Conservation (phyloP, 2,797 vertebrate genomes). For the Centropyge bicolor region DNA sequence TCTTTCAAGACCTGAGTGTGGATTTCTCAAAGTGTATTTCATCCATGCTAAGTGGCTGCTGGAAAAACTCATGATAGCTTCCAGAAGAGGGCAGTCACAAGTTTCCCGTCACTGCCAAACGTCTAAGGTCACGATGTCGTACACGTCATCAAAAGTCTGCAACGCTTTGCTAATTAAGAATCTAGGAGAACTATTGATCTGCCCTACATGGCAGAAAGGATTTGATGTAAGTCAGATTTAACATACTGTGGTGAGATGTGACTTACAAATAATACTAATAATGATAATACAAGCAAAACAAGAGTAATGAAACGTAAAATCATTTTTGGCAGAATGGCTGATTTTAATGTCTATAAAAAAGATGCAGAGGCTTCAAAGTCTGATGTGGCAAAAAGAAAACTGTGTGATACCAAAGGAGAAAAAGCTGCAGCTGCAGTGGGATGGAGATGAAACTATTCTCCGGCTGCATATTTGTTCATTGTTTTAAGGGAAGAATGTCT, state of each 20-base stretch:
- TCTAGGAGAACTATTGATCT: not conserved
- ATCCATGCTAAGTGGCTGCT: not conserved
- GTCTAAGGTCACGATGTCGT: not conserved
- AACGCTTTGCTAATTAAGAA: not conserved
- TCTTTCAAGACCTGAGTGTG: not conserved
- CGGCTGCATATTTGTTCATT: constrained; percentile 21
- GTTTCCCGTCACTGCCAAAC: not conserved
- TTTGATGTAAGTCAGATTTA: not conserved
- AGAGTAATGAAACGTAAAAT: not conserved
- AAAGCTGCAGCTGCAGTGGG: constrained; percentile 7
- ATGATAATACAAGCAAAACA: not conserved
- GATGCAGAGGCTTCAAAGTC: not conserved
- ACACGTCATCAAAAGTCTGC: not conserved
- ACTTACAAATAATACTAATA: not conserved
- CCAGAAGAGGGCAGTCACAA: not conserved
- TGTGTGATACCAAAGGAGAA: not conserved
- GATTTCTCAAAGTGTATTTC: not conserved
- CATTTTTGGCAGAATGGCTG: not conserved
- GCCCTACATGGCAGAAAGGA: not conserved
- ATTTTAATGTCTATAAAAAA: not conserved
- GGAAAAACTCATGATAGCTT: not conserved
- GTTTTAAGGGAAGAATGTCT: constrained; percentile 46
- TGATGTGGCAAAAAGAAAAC: not conserved
- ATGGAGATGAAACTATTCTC: constrained; percentile 26
- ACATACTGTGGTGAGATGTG: not conserved